Evolutionary conservation across 2,797 vertebrate species (phyloP), one percentile per base, ranked within the genome.

Genomic region (Lepus oiostolus): DNA sequence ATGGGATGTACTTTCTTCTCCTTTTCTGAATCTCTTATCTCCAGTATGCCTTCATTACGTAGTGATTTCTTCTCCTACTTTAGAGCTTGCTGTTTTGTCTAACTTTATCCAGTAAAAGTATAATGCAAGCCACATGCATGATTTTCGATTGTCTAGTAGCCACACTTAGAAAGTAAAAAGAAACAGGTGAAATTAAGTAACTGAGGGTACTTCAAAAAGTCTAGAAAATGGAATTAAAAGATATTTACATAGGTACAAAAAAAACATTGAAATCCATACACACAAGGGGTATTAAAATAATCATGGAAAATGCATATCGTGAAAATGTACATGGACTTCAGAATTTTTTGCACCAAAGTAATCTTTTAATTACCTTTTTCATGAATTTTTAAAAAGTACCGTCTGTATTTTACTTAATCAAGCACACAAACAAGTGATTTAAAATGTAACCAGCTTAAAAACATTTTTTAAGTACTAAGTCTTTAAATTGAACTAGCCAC

Each of bases 111-210:
- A 16, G 28, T 77, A 82, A 76, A 85, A 93, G 83, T 88, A 32
- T 63, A 71, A 32, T 91, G n/a, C 14, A n/a, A 62, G 4, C 16
- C 54, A 65, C 19, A 13, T 77, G 35, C 8, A 72, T 74, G 50
- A 88, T 80, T 85, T 95, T 88, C 54, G 65, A 77, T 92, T 88
- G 35, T 72, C 16, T n/a, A 38, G n/a, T 74, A 74, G 67, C 24
- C 24, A 77, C 12, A 35, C 65, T 88, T 88, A 68, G 30, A 79
- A 74, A 67, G 42, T 75, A 58, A 85, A 65, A 92, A 67, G 71
- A 88, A 92, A n/a, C 28, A 88, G 38, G 9, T 76, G 24, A 76
- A 68, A 70, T 75, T 94, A 86, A 83, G 52, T 42, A 42, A 42
- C 8, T 42, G 42, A 42, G 42, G 42, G 42, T 42, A 42, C 42